Percentiles rank a stretch among this genome's conserved stretches.
These are phyloP conservation scores for Kradibia gibbosae DNA, from an alignment of 1,140 invertebrate species.

Conservation along the genomic window DNA sequence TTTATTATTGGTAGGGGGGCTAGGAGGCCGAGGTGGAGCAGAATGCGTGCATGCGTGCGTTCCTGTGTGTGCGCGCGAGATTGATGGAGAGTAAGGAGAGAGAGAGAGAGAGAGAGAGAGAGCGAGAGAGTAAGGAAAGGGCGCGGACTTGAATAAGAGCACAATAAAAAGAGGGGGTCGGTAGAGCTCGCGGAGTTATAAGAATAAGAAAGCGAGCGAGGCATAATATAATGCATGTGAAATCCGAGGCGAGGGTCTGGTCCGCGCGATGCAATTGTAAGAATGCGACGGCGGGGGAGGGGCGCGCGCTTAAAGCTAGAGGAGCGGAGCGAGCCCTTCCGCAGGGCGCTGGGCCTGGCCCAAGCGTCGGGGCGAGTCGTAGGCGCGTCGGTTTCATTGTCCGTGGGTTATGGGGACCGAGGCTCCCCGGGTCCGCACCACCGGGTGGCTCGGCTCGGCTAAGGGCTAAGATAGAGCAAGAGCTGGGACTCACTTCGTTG, in stretches of 20 bases:
- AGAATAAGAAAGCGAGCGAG: neutral
- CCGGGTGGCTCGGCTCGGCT: neutral
- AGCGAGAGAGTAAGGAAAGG: neutral
- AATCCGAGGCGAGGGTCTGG: neutral
- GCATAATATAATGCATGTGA: neutral
- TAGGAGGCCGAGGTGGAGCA: no score
- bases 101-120: neutral
- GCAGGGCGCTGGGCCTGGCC: fast-evolving
- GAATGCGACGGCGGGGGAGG: no score
- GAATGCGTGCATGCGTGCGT: no score
- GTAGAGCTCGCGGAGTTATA: neutral
- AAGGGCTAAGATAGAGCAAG: conserved; percentile 6
- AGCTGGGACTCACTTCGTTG: conserved; percentile 60
- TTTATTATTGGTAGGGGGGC: no score
- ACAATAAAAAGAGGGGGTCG: no score
- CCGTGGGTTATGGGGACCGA: neutral
- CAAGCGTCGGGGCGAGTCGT: no score
- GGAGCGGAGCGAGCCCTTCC: neutral
- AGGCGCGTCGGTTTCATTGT: no score
- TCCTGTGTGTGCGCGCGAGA: no score
- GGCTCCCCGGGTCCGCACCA: neutral
- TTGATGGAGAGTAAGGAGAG: neutral
- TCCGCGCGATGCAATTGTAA: neutral
- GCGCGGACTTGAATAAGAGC: no score
- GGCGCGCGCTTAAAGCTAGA: neutral